phyloP scores from a whole-genome alignment of 2,113 vertebrate genomes.

The Cettia cetti region DNA sequence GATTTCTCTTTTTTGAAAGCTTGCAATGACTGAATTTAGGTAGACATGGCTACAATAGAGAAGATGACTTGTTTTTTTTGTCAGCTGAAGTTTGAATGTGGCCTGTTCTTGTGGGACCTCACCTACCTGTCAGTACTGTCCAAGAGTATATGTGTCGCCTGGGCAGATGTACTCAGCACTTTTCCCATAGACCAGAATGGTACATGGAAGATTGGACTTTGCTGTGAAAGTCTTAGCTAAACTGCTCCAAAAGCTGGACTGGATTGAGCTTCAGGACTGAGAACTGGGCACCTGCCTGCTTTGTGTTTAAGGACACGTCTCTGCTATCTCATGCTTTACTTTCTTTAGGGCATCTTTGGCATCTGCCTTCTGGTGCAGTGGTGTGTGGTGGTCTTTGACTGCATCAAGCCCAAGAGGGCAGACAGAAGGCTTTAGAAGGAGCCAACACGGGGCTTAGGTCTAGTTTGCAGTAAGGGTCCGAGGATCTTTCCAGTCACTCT shows the following conservation, averaged over 20 bases:
- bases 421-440: not conserved
- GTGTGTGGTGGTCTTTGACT: not conserved
- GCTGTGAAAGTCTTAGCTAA: not conserved
- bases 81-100: not conserved
- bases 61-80: not conserved
- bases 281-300: not conserved
- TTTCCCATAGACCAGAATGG: not conserved
- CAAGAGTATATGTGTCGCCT: accelerated
- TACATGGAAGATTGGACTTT: not conserved
- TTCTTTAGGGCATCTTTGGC: not conserved
- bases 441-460: accelerated
- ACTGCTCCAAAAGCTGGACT: not conserved
- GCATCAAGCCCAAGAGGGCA: not conserved
- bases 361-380: not conserved
- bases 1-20: not conserved
- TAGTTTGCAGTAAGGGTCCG: not conserved
- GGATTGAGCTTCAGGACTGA: not conserved
- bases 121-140: not conserved
- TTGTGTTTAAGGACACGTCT: not conserved
- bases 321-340: not conserved
- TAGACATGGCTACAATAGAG: not conserved
- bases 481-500: not conserved
- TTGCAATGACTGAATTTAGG: not conserved
- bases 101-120: not conserved
- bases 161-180: not conserved